phyloP scores from a whole-genome alignment of 2,888 invertebrate genomes.

The Bembecia ichneumoniformis region DNA sequence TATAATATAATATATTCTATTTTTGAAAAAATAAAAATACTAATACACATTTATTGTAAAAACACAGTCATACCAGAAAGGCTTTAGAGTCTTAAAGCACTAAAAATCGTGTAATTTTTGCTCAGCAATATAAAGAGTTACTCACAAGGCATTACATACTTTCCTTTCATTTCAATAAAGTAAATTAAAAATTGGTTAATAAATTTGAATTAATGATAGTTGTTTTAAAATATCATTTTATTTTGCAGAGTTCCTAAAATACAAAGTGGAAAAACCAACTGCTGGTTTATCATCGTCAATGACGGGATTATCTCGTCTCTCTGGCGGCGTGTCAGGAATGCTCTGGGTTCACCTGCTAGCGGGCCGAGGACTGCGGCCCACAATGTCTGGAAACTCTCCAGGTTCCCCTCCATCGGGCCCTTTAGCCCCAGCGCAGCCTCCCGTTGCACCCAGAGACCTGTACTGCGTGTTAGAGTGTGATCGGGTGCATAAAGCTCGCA shows the following conservation, averaged over 20 bases:
- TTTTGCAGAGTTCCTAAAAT: slow-evolving; percentile 86
- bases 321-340: slow-evolving; percentile 83
- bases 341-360: slow-evolving; percentile 92
- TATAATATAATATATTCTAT: no score
- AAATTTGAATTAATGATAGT: background rate
- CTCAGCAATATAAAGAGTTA: background rate
- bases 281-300: slow-evolving; percentile 72
- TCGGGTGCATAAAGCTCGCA: slow-evolving; percentile 95
- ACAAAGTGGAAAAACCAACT: slow-evolving; percentile 84
- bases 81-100: no score
- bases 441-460: slow-evolving; percentile 80
- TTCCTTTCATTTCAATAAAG: background rate
- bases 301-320: slow-evolving; percentile 62
- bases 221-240: slow-evolving; percentile 2
- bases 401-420: slow-evolving; percentile 79
- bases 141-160: background rate
- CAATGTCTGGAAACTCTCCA: slow-evolving; percentile 77
- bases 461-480: slow-evolving; percentile 99
- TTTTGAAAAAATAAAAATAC: no score
- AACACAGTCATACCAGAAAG: no score
- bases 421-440: slow-evolving; percentile 59
- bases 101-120: no score
- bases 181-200: background rate
- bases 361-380: slow-evolving; percentile 86
- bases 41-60: no score